Percentiles rank a stretch among this genome's conserved stretches.
phyloP scores from a whole-genome alignment of 1,140 invertebrate genomes.

The Lepeophtheirus salmonis region DNA sequence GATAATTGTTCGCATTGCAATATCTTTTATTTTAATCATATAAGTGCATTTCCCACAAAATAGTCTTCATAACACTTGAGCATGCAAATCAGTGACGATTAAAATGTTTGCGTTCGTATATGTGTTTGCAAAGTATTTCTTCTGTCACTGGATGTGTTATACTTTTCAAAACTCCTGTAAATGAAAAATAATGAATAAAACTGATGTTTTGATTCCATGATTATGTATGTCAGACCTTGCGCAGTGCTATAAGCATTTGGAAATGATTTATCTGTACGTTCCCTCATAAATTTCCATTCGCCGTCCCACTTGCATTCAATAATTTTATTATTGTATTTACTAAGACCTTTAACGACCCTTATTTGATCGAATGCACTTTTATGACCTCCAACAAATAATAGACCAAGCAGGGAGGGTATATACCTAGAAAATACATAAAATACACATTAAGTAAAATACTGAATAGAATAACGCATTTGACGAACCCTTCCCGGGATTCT shows the following conservation, averaged over 20 bases:
- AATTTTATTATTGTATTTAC: constrained; percentile 72
- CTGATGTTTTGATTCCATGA: background rate
- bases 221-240: constrained; percentile 33
- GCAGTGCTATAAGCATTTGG: constrained; percentile 76
- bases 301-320: constrained; percentile 64
- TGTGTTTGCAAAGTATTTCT: constrained; percentile 50
- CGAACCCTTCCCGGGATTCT: constrained; percentile 47
- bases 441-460: constrained; percentile 20
- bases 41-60: no score
- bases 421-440: background rate
- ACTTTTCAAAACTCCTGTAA: constrained; percentile 32
- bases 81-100: background rate
- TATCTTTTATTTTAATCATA: no score
- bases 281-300: constrained; percentile 81
- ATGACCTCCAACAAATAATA: constrained; percentile 55
- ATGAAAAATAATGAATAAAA: background rate
- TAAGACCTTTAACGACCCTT: constrained; percentile 44
- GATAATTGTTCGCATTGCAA: no score
- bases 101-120: constrained; percentile 28
- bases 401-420: constrained; percentile 39
- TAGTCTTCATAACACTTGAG: no score
- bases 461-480: constrained; percentile 23
- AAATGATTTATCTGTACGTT: constrained; percentile 88
- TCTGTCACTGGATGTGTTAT: constrained; percentile 59
- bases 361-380: constrained; percentile 47